Conservation (phyloP, 2,888 invertebrate species). For the Gonocerus acuteangulatus region DNA sequence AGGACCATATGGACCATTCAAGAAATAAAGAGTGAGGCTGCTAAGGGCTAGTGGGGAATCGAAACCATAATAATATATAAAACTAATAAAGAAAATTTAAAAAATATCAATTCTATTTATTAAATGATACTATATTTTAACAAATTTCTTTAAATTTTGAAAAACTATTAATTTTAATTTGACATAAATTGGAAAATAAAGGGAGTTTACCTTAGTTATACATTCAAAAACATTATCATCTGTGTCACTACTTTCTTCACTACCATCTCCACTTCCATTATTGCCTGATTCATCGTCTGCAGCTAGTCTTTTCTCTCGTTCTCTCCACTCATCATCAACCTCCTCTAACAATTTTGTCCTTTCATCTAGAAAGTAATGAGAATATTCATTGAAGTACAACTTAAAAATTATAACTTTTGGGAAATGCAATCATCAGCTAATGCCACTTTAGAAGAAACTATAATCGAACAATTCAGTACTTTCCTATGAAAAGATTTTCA, state of each 20-base stretch:
- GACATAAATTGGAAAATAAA: too few species aligned
- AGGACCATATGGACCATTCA: too few species aligned
- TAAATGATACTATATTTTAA: not conserved
- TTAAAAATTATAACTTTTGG: too few species aligned
- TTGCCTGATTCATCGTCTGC: conserved; percentile 43
- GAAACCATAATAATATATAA: too few species aligned
- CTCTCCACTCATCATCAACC: conserved; percentile 68
- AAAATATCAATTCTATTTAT: not conserved
- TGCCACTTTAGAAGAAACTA: too few species aligned
- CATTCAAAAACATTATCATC: conserved; percentile 61
- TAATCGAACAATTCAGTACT: too few species aligned
- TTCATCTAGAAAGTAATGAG: conserved; percentile 51
- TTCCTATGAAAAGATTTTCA: too few species aligned
- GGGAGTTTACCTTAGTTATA: conserved; percentile 56
- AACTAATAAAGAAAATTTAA: too few species aligned
- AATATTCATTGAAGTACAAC: too few species aligned
- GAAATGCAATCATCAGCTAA: too few species aligned
- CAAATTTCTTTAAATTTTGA: not conserved
- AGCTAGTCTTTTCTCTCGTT: conserved; percentile 47
- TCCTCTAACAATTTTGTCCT: conserved; percentile 62
- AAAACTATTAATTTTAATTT: not conserved
- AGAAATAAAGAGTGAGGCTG: too few species aligned
- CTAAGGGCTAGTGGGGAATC: too few species aligned
- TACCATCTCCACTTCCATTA: conserved; percentile 43
- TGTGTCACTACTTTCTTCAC: conserved; percentile 45